Percentiles rank a stretch among this genome's conserved stretches.
Conservation (phyloP, 2,797 vertebrate species). For the Helostoma temminkii region DNA sequence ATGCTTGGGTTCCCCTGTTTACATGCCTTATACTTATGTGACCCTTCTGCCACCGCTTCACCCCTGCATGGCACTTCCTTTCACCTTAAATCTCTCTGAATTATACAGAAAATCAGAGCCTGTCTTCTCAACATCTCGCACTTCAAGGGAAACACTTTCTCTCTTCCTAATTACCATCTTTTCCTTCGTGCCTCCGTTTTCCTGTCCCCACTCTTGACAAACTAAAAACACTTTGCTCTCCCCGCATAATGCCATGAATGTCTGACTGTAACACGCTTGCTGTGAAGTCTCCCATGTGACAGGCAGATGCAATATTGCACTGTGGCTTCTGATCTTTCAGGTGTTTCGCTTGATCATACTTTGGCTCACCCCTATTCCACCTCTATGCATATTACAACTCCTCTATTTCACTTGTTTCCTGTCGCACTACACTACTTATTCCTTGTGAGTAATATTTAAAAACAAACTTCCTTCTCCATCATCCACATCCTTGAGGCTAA, state of each 20-base stretch:
- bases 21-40: conserved; percentile 6
- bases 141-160: conserved; percentile 40
- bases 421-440: neutral
- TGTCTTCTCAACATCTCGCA: conserved; percentile 31
- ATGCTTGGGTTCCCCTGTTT: neutral
- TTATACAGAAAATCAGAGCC: conserved; percentile 34
- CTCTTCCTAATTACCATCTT: conserved; percentile 60
- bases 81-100: conserved; percentile 25
- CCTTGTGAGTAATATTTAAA: neutral
- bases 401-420: conserved; percentile 4
- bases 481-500: conserved; percentile 11
- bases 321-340: conserved; percentile 51
- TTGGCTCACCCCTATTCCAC: conserved; percentile 52
- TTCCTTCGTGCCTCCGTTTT: conserved; percentile 32
- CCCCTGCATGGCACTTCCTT: conserved; percentile 28
- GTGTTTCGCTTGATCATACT: conserved; percentile 52
- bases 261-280: conserved; percentile 19
- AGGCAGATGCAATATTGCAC: conserved; percentile 34
- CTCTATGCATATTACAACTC: conserved; percentile 32
- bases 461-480: neutral
- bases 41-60: conserved; percentile 26
- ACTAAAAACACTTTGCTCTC: conserved; percentile 36
- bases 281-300: conserved; percentile 57
- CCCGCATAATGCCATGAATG: conserved; percentile 41
- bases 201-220: conserved; percentile 36